Percentiles rank a stretch among this genome's conserved stretches.
phyloP scores from a whole-genome alignment of 2,113 vertebrate species.

The Oryctolagus cuniculus region mOryCun1.1 NC_091437.1:38865501-38866000 shows the following conservation, averaged over 20 bases:
- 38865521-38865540: too few relatives aligned
- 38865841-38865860: too few relatives aligned
- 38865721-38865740: neutral
- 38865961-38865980: neutral
- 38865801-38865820: neutral
- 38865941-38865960: neutral
- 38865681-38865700: neutral
- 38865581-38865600: too few relatives aligned
- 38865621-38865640: neutral
- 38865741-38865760: neutral
- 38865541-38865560: too few relatives aligned
- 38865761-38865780: neutral
- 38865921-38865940: constrained; percentile 45
- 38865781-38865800: neutral
- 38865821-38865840: neutral
- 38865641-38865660: neutral
- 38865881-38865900: neutral
- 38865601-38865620: too few relatives aligned
- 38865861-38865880: rapidly evolving
- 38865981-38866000: rapidly evolving
- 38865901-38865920: neutral
- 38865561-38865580: too few relatives aligned
- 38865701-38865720: neutral
- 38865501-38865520: too few relatives aligned
- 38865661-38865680: neutral